Evolutionary conservation across 2,888 invertebrate species (phyloP), one percentile per base, ranked within the genome.

Genomic region (Atethmia centrago): DNA sequence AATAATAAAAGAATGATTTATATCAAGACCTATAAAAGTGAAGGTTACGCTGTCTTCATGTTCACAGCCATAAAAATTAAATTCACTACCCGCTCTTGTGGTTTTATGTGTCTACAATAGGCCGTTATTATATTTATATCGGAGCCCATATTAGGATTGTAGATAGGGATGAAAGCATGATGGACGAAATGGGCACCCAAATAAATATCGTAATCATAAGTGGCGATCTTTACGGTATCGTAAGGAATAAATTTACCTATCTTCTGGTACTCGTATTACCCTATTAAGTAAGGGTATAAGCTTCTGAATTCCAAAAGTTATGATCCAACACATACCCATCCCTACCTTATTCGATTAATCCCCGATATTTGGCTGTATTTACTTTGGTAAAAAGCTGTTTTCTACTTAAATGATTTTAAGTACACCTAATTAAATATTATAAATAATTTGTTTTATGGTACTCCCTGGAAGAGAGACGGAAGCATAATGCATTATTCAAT

Each of bases 231-330:
- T 81, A 81, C 76, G 79, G 79, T 86, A 86, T 84, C 74, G 61
- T 73, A 84, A 66, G 76, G 69, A 78, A 84, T 86, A 86, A 84
- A 86, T 86, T 81, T 72, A 70, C 80, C 69, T 83, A 84, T 84
- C 81, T 86, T 78, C 78, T 72, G 65, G 76, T 76, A 75, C 51
- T 80, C 51, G 61, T 72, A 84, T 84, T 78, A 76, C 78, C 76
- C 78, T 71, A 86, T 86, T 81, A 83, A 78, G 72, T 74, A 56
- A 65, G 71, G 78, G 58, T 76, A 71, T 71, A 74, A 84, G 62
- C 74, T 78, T 63, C 72, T 45, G 59, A 83, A 72, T 76, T 70
- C 68, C 40, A 56, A 72, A 78, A 80, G 76, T 83, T 80, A 84
- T 76, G 71, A 45, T 63, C 65, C 45, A 77, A 68, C 83, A 82